Base-by-base conservation (phyloP, 2,797 vertebrate genomes). In the Amblyopsis hoosieri region DNA sequence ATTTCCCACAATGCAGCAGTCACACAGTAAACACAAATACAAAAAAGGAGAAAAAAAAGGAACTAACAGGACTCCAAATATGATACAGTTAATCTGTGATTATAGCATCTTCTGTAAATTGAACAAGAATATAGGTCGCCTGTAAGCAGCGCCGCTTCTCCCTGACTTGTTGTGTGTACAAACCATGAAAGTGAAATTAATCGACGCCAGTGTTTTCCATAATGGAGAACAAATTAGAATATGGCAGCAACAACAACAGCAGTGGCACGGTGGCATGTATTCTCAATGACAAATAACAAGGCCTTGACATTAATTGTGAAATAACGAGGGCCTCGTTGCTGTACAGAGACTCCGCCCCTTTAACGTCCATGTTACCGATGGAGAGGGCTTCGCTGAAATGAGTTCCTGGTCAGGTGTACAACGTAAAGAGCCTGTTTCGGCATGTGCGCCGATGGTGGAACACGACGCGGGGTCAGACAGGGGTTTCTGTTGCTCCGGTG, bases 201-300 rank as follows among this genome's bases (percentile, higher is more conserved):
- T 93, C 81, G 86, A 84, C 88, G 60, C 82, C 82, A 85, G 85
- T 92, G 91, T 91, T 92, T 90, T 90, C 91, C 90, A 92, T 92
- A 93, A 94, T 92, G 83, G 90, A 89, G 90, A 90, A 91, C 89
- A 92, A 93, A 93, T 93, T 91, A 92, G 85, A 93, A 92, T 90
- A 91, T 90, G 90, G 87, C 90, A 90, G 88, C 81, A 59, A 91
- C 88, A 91, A 84, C 86, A 74, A 87, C 90, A 81, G 86, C 78
- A 67, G 57, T 65, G 60, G 82, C 84, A 62, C 67, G 54, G 45
- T 76, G 88, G 78, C 82, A 45, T 90, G 90, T 91, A 80, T 84
- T 88, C 83, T 86, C 87, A 75, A 78, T 91, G 89, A 87, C 91
- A 90, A 91, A 93, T 90, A 91, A 88, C 88, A 87, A 87, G 90